These are phyloP conservation scores for Rhinichthys osculus DNA, from an alignment of 2,797 vertebrate species.

Conservation along the genomic window DNA sequence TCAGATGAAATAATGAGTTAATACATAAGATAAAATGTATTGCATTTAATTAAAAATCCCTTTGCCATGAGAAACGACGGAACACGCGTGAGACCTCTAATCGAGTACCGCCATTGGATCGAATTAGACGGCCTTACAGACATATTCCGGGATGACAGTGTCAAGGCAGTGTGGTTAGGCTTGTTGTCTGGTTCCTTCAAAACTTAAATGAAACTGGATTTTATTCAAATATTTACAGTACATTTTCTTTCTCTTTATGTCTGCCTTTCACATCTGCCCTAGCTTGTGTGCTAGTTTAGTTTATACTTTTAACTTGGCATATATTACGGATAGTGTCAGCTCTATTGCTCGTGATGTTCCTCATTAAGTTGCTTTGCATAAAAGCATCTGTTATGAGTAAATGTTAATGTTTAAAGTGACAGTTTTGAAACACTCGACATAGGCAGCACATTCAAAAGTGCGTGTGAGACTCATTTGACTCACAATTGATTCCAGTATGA, in stretches of 20 bases:
- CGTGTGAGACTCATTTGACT: not conserved
- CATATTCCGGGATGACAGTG: no score
- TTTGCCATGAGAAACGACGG: no score
- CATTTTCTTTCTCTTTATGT: not conserved
- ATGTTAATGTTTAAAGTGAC: not conserved
- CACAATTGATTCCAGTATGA: not conserved
- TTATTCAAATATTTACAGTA: not conserved
- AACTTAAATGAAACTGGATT: not conserved
- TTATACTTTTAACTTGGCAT: not conserved
- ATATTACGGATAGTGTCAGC: not conserved
- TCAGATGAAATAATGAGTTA: no score
- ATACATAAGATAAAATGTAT: no score
- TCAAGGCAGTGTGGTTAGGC: no score
- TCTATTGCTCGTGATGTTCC: not conserved
- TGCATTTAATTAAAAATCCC: no score
- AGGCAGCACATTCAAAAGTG: not conserved
- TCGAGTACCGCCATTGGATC: no score
- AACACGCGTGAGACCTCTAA: no score
- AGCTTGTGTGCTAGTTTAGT: not conserved
- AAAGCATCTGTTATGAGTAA: conserved; percentile 17
- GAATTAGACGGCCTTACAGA: no score
- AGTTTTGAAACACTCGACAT: not conserved
- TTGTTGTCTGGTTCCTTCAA: not conserved
- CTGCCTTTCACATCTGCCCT: not conserved
- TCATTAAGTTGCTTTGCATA: conserved; percentile 11